Percentiles rank a stretch among this genome's conserved stretches.
Evolutionary conservation across 2,113 vertebrate genomes (phyloP).

Genomic region (Ophiodon elongatus): DNA sequence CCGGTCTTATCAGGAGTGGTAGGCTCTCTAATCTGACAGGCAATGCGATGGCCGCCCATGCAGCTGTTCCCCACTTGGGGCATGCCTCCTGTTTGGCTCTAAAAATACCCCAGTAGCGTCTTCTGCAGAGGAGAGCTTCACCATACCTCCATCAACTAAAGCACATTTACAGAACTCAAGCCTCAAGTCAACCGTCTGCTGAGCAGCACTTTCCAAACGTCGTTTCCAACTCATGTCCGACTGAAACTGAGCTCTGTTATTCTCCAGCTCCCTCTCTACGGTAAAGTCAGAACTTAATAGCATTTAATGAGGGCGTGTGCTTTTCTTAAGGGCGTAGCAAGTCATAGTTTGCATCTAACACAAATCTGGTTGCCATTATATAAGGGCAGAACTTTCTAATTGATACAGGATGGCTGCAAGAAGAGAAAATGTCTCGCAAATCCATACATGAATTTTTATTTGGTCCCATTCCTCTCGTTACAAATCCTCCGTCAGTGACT

Average conservation of each 20-base stretch:
- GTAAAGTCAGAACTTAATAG: slow-evolving; percentile 60
- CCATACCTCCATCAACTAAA: slow-evolving; percentile 45
- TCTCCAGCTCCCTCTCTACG: slow-evolving; percentile 22
- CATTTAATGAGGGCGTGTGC: slow-evolving; percentile 59
- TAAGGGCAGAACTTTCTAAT: slow-evolving; percentile 2
- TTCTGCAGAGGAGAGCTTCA: slow-evolving; percentile 60
- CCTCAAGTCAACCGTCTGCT: slow-evolving; percentile 22
- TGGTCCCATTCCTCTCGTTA: slow-evolving; percentile 16
- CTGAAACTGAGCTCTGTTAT: slow-evolving; percentile 47
- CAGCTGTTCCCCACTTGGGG: slow-evolving; percentile 82
- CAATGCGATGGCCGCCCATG: slow-evolving; percentile 66
- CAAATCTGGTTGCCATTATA: slow-evolving; percentile 29
- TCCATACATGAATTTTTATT: slow-evolving; percentile 34
- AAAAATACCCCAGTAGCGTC: slow-evolving; percentile 81
- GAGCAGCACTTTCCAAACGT: slow-evolving; percentile 25
- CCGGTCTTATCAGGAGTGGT: slow-evolving; percentile 72
- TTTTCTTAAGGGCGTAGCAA: slow-evolving; percentile 63
- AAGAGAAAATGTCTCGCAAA: slow-evolving; percentile 8
- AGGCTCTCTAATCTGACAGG: slow-evolving; percentile 79
- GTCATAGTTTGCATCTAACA: slow-evolving; percentile 39
- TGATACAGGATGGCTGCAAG: not conserved
- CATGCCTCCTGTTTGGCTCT: slow-evolving; percentile 77
- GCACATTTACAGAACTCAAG: not conserved
- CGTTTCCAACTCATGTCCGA: slow-evolving; percentile 37
- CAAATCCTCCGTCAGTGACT: slow-evolving; percentile 27